These are phyloP conservation scores for Schrankia costaestrigalis DNA, from an alignment of 2,888 invertebrate species.

Conservation along the genomic window DNA sequence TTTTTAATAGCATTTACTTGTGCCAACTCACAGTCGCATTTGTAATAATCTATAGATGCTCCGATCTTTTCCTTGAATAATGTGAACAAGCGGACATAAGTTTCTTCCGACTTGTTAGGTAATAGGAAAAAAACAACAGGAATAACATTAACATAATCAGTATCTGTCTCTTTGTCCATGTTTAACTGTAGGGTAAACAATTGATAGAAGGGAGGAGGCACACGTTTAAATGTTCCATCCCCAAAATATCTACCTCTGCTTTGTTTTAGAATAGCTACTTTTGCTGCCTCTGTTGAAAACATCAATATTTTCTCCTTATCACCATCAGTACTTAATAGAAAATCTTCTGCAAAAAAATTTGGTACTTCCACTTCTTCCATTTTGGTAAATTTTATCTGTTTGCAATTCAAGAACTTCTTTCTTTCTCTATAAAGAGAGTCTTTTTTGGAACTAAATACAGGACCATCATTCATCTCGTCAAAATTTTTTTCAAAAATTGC, in stretches of 20 bases:
- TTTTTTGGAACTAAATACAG: too few relatives aligned
- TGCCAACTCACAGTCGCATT: too few relatives aligned
- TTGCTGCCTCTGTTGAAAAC: too few relatives aligned
- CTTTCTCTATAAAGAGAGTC: too few relatives aligned
- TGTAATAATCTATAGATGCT: background rate
- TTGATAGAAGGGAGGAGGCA: background rate
- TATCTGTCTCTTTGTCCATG: slow-evolving; percentile 9
- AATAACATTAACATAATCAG: slow-evolving; percentile 14
- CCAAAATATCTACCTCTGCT: too few relatives aligned
- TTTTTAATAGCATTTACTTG: too few relatives aligned
- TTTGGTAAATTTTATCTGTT: too few relatives aligned
- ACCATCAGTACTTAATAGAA: background rate
- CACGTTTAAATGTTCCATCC: too few relatives aligned
- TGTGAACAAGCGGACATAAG: background rate
- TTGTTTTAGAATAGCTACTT: too few relatives aligned
- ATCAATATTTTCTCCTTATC: background rate
- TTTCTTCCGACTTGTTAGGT: background rate
- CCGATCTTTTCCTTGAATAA: background rate
- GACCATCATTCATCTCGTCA: background rate
- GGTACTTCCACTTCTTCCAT: background rate
- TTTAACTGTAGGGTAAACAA: slow-evolving; percentile 13
- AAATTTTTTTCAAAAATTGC: too few relatives aligned
- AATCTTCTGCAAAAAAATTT: background rate
- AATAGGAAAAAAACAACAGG: slow-evolving; percentile 4
- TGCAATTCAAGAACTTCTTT: too few relatives aligned